Conservation (phyloP, 2,797 vertebrate species). For the Parambassis ranga region DNA sequence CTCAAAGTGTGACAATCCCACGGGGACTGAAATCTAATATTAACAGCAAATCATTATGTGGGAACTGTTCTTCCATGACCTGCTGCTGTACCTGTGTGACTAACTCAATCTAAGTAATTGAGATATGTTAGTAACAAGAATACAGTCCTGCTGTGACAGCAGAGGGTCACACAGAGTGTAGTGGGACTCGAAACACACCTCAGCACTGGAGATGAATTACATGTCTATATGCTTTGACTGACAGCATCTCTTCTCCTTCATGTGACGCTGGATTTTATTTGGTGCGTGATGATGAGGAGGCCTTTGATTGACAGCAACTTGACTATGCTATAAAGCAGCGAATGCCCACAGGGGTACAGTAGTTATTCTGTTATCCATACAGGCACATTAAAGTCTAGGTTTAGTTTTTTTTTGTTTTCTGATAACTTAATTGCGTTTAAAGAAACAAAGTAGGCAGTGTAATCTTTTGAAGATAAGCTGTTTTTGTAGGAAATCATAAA, state of each 20-base stretch:
- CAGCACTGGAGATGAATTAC: constrained; percentile 50
- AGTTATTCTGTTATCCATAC: constrained; percentile 39
- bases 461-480: constrained; percentile 25
- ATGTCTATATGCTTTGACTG: constrained; percentile 64
- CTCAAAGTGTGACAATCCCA: constrained; percentile 78
- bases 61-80: constrained; percentile 78
- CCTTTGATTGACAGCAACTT: constrained; percentile 59
- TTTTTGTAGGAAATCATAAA: constrained; percentile 14
- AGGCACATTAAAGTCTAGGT: constrained; percentile 22
- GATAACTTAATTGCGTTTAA: constrained; percentile 14
- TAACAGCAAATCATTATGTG: constrained; percentile 83
- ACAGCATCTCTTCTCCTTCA: constrained; percentile 37
- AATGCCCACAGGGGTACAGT: constrained; percentile 25
- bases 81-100: constrained; percentile 73
- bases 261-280: constrained; percentile 28
- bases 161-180: constrained; percentile 70
- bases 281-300: constrained; percentile 35
- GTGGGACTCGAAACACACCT: constrained; percentile 64
- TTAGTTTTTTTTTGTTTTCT: constrained; percentile 7
- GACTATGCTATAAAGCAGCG: constrained; percentile 31
- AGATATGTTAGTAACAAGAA: constrained; percentile 67
- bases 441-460: constrained; percentile 5
- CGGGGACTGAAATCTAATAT: constrained; percentile 80
- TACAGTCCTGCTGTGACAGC: constrained; percentile 66
- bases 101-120: constrained; percentile 78